Percentiles rank a stretch among this genome's conserved stretches.
phyloP scores from a whole-genome alignment of 2,797 vertebrate species.

The Sebastes jordani region DNA sequence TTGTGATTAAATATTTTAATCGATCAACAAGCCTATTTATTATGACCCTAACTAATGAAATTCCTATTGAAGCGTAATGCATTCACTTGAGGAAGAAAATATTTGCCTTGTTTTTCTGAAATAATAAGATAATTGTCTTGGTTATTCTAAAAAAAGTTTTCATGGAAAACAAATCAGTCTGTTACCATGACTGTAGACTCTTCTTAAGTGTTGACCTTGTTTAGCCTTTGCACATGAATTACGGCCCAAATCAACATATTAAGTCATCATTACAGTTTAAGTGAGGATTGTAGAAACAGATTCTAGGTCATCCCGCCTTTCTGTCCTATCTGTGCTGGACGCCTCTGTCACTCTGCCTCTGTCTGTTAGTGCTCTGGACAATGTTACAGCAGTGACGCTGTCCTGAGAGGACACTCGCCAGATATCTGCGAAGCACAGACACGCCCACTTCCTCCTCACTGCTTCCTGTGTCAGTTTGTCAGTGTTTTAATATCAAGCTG shows the following conservation, averaged over 20 bases:
- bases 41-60: no score
- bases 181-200: background rate
- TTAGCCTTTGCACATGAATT: background rate
- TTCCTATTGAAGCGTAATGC: no score
- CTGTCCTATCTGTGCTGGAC: background rate
- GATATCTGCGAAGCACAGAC: conserved; percentile 28
- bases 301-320: background rate
- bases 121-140: no score
- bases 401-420: conserved; percentile 26
- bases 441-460: conserved; percentile 23
- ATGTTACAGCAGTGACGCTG: conserved; percentile 43
- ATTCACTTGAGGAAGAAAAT: no score
- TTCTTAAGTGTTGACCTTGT: background rate
- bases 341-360: background rate
- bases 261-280: background rate
- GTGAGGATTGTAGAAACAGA: conserved; percentile 8
- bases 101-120: no score
- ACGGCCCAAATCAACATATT: background rate
- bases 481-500: background rate
- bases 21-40: no score
- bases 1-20: no score
- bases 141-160: no score
- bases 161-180: no score
- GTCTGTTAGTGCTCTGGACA: conserved; percentile 56
- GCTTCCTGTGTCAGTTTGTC: conserved; percentile 39